Conservation (phyloP, 2,113 vertebrate species). For the Brienomyrus brachyistius region DNA sequence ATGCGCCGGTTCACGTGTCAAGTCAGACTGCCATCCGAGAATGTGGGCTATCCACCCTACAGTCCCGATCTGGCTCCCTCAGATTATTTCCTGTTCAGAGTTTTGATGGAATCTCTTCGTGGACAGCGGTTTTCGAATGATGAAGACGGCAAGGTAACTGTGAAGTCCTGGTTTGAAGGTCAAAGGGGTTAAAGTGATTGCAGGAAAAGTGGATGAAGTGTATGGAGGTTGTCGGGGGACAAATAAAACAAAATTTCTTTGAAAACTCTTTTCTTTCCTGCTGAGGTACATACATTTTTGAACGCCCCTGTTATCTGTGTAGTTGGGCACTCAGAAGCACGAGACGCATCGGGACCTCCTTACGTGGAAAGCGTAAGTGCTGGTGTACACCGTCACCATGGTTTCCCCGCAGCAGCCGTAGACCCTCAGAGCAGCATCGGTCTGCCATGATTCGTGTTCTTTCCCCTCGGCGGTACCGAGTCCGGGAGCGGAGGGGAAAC, state of each 20-base stretch:
- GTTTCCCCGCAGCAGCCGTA: constrained; percentile 39
- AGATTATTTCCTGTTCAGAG: not conserved
- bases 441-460: constrained; percentile 47
- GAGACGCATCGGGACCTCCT: constrained; percentile 21
- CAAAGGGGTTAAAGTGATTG: not conserved
- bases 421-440: constrained; percentile 38
- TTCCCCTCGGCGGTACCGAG: not conserved
- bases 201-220: not conserved
- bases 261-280: too few species aligned
- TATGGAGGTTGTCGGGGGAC: not conserved
- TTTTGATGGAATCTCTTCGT: not conserved
- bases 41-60: not conserved
- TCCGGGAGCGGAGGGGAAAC: not conserved
- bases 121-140: not conserved
- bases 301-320: not conserved
- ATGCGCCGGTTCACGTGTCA: not conserved
- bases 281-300: too few species aligned
- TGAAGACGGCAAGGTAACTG: too few species aligned
- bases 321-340: not conserved
- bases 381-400: constrained; percentile 56
- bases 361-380: constrained; percentile 53
- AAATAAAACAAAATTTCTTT: too few species aligned
- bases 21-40: not conserved
- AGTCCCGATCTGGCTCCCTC: not conserved
- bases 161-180: not conserved